Base-by-base conservation (phyloP, 2,113 vertebrate species). In the Piliocolobus tephrosceles region DNA sequence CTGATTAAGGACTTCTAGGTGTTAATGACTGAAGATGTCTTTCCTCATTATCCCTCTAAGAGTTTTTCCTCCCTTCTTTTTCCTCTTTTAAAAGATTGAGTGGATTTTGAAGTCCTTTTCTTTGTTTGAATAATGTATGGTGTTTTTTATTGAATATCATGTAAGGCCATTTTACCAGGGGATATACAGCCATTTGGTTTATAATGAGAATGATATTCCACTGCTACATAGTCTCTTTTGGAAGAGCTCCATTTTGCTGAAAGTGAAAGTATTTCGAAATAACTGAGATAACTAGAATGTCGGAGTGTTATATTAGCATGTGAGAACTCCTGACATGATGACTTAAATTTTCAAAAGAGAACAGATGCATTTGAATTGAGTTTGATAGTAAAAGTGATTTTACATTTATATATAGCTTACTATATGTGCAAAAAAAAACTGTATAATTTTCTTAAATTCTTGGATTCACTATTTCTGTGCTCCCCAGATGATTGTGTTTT, bases 81-180 rank as follows among this genome's bases (percentile, higher is more conserved):
- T n/a, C 25, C 23, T 20, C 40, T 25, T 90, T 78, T 45, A 40
- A 38, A 11, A 32, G 43, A 18, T 27, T 78, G 40, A 35, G 20
- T 90, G 4, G 35, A 58, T 87, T 79, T 96, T 90, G 70, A 83
- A 20, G 25, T 86, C 45, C 25, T 93, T 92, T 83, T 13, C 61
- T 95, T 78, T 96, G 73, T 94, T 81, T 90, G 55, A 88, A 11
- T 96, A 88, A 68, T 61, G 17, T 11, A 27, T 9, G 25, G 40
- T 66, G 58, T 3, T 22, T 61, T 85, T 97, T 81, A 40, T 96
- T 95, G 7, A 6, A 61, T 87, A 88, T 68, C 68, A 61, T 27
- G 70, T 94, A 82, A 95, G 27, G 82, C 50, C 23, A 90, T 93
- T 91, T 97, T 94, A 78, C 68, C 72, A 81, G 75, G 43, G 88